Evolutionary conservation across 2,797 vertebrate genomes (phyloP), one percentile per base, ranked within the genome.

Genomic region (Lepus oiostolus): DNA sequence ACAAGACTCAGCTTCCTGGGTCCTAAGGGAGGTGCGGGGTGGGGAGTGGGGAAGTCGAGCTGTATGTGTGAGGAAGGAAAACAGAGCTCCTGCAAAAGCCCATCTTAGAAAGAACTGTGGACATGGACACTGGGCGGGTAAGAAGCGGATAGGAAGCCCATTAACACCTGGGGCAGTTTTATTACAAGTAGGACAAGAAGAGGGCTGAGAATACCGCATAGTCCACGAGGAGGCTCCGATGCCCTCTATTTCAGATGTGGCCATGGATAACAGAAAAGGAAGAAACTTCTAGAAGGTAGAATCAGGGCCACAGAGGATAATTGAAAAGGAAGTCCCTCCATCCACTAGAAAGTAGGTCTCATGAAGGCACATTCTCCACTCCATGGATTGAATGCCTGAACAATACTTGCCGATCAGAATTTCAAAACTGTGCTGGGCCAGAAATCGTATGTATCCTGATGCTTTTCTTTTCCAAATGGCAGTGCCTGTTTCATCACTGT

Each of bases 371-470:
- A 71, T 38, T 63, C 65, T 65, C 13, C 47, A 58, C 19, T 7
- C 14, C 47, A 91, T 35, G 47, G 16, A 74, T 22, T 28, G 26
- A 88, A 5, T 28, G 22, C 54, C 35, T 83, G 77, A 79, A 50
- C 50, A 75, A 30, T 62, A 84, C 72, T 62, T 58, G 4, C 68
- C 85, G 50, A 58, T 7, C 42, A 65, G 21, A 70, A 88, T 81
- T 89, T 92, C 42, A 65, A 80, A 91, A 83, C 71, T 65, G 35
- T 80, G 82, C 42, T 16, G 17, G n/a, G 58, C 50, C 14, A 82
- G 52, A 52, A 38, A 60, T n/a, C 32, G 7, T 75, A 38, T 10
- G 5, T 83, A 65, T 77, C 54, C 63, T 0, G 0, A 12, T 81
- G 12, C 6, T 88, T 75, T 84, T 65, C 70, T 71, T 82, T 88